Percentiles rank a stretch among this genome's conserved stretches.
Evolutionary conservation across 1,140 invertebrate genomes (phyloP).

Genomic region (Caerostris extrusa): DNA sequence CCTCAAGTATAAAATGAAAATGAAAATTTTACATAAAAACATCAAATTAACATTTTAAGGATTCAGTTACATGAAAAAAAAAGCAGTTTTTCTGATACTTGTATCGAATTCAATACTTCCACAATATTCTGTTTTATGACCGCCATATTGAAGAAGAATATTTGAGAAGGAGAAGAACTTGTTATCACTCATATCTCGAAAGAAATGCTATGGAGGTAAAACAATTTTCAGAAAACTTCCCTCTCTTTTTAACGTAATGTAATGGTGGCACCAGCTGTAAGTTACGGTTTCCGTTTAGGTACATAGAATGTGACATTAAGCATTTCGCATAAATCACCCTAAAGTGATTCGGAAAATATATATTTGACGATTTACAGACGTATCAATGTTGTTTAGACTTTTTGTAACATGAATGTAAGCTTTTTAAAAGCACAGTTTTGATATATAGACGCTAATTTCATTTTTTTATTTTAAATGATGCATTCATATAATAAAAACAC

Average conservation of each 20-base stretch:
- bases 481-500: too few relatives aligned
- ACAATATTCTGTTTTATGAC: too few relatives aligned
- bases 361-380: conserved; percentile 56
- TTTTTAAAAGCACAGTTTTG: too few relatives aligned
- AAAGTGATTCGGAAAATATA: conserved; percentile 65
- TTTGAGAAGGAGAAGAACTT: neutral
- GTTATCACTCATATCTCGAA: neutral
- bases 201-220: neutral
- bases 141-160: too few relatives aligned
- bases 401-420: neutral
- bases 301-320: conserved; percentile 69
- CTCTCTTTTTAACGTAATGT: conserved; percentile 67
- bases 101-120: too few relatives aligned
- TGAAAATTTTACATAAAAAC: too few relatives aligned
- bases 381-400: neutral
- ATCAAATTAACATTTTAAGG: too few relatives aligned
- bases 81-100: too few relatives aligned
- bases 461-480: too few relatives aligned
- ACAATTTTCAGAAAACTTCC: conserved; percentile 54
- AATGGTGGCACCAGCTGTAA: conserved; percentile 66
- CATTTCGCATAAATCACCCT: conserved; percentile 71
- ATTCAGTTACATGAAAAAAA: too few relatives aligned
- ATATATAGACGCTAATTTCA: too few relatives aligned
- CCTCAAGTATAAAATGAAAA: too few relatives aligned
- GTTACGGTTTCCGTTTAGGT: conserved; percentile 71